Evolutionary conservation across 2,797 vertebrate species (phyloP).

Genomic region (Chromis chromis): DNA sequence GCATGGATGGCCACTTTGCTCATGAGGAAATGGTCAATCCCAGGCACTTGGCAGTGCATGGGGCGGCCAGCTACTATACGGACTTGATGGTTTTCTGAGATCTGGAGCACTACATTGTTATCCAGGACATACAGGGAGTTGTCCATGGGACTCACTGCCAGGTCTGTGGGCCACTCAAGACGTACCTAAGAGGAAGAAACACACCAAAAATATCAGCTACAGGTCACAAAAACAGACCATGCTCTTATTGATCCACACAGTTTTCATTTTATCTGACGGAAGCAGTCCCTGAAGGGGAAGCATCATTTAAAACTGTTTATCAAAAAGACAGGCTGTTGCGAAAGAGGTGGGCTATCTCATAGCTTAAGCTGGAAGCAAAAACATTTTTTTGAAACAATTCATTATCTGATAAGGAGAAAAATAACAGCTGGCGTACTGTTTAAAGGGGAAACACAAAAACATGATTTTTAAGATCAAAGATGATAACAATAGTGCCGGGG

Average conservation of each 20-base stretch:
- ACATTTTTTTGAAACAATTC: slow-evolving; percentile 49
- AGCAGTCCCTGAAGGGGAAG: slow-evolving; percentile 38
- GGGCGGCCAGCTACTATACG: slow-evolving; percentile 95
- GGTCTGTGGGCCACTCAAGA: slow-evolving; percentile 97
- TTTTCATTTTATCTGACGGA: slow-evolving; percentile 55
- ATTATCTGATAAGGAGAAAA: slow-evolving; percentile 72
- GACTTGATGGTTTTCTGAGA: slow-evolving; percentile 98
- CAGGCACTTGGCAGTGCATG: slow-evolving; percentile 98
- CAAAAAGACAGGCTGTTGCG: slow-evolving; percentile 39
- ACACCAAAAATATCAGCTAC: slow-evolving; percentile 26
- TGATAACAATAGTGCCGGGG: slow-evolving; percentile 51
- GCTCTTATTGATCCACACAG: slow-evolving; percentile 62
- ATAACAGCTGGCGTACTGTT: slow-evolving; percentile 49
- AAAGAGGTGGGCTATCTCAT: slow-evolving; percentile 48
- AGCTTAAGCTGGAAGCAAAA: slow-evolving; percentile 51
- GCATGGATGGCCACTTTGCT: slow-evolving; percentile 96
- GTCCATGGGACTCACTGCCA: slow-evolving; percentile 97
- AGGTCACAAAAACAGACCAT: slow-evolving; percentile 37
- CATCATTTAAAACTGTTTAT: slow-evolving; percentile 52
- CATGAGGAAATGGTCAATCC: slow-evolving; percentile 96
- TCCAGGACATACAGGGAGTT: slow-evolving; percentile 97
- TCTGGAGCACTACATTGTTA: slow-evolving; percentile 97
- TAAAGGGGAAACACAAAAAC: slow-evolving; percentile 55
- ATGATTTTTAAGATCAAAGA: slow-evolving; percentile 58
- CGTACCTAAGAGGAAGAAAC: slow-evolving; percentile 86